Evolutionary conservation across 2,888 invertebrate genomes (phyloP).

Genomic region (Lycophotia porphyrea): DNA sequence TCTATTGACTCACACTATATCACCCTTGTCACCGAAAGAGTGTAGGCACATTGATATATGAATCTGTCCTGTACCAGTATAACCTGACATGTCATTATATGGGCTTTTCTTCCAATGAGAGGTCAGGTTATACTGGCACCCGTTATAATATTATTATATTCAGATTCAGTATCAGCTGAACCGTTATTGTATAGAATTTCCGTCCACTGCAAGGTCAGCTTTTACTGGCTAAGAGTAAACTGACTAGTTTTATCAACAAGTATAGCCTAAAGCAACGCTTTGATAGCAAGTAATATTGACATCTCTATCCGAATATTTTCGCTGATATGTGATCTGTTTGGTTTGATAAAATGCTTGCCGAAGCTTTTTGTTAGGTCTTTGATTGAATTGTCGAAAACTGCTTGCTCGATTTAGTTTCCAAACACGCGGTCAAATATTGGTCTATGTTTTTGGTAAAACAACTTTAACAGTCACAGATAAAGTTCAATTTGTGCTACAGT

Average conservation of each 20-base stretch:
- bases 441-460: neutral
- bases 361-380: neutral
- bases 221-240: conserved; percentile 3
- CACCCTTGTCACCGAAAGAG: conserved; percentile 9
- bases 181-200: neutral
- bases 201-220: neutral
- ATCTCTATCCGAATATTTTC: conserved; percentile 13
- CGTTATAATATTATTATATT: neutral
- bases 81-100: neutral
- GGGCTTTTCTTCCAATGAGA: rapidly evolving
- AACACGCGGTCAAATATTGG: neutral
- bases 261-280: conserved; percentile 29
- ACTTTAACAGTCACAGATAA: neutral
- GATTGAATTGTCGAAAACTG: neutral
- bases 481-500: neutral
- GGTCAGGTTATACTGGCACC: neutral
- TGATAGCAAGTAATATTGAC: conserved; percentile 32
- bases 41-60: neutral
- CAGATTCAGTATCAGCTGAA: neutral
- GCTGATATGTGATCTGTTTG: conserved; percentile 24
- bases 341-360: conserved; percentile 9
- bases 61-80: neutral
- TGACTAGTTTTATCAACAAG: conserved; percentile 12
- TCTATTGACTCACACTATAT: conserved; percentile 53
- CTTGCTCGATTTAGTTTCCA: neutral